phyloP scores from a whole-genome alignment of 1,140 invertebrate genomes.

The Ditylenchus dipsaci region DNA sequence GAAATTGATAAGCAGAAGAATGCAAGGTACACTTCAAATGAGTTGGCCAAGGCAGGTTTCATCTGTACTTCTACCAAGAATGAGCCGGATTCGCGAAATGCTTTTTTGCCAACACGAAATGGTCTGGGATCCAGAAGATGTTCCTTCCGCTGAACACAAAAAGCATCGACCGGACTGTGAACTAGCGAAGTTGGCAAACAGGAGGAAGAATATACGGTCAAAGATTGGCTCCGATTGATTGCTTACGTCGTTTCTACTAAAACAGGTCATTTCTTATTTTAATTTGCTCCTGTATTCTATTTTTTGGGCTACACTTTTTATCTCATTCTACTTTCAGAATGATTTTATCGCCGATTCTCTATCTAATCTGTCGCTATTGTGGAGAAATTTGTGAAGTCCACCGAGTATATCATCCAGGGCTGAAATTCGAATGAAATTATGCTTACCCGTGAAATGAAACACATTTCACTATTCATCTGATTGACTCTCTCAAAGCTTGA shows the following conservation, averaged over 20 bases:
- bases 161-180: conserved; percentile 7
- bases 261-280: neutral
- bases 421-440: neutral
- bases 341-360: neutral
- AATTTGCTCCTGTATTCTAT: neutral
- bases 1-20: neutral
- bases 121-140: conserved; percentile 10
- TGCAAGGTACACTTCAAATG: neutral
- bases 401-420: neutral
- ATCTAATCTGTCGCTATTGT: neutral
- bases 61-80: neutral
- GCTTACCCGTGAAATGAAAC: too few relatives aligned
- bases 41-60: conserved; percentile 6
- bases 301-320: neutral
- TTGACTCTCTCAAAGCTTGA: too few relatives aligned
- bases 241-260: neutral
- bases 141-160: neutral
- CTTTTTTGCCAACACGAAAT: conserved; percentile 4
- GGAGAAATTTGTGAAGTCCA: neutral
- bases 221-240: neutral
- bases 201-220: conserved; percentile 6
- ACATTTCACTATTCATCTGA: too few relatives aligned
- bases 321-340: neutral
- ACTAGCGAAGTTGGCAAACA: neutral
- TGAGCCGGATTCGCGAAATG: conserved; percentile 2